Percentiles rank a stretch among this genome's conserved stretches.
Conservation (phyloP, 2,888 invertebrate genomes). For the Rhogogaster chlorosoma region DNA sequence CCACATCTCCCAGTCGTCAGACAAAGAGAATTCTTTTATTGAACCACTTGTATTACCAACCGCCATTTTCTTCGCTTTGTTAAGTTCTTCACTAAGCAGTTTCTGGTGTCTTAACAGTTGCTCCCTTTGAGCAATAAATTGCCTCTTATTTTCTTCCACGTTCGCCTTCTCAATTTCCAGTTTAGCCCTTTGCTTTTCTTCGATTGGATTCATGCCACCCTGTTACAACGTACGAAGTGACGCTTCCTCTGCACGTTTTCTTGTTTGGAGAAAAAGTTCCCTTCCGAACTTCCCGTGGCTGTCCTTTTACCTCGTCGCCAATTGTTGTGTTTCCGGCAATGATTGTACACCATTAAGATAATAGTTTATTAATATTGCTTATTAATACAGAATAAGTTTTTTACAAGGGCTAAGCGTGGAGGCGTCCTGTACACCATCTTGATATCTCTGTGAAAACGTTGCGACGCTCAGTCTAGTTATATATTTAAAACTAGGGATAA, state of each 20-base stretch:
- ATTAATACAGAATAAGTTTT: too few species aligned
- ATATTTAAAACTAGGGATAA: too few species aligned
- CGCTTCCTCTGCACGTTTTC: constrained; percentile 18
- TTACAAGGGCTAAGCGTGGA: too few species aligned
- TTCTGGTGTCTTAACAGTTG: constrained; percentile 16
- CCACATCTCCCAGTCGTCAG: constrained; percentile 51
- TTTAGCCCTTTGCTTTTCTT: constrained; percentile 19
- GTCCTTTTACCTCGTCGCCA: constrained; percentile 20
- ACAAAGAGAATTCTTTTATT: not conserved
- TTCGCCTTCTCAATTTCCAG: constrained; percentile 16
- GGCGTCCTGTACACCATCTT: too few species aligned
- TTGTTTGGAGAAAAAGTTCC: constrained; percentile 14
- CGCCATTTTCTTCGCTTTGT: constrained; percentile 24
- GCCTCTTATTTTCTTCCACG: constrained; percentile 5
- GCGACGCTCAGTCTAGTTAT: too few species aligned
- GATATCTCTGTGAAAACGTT: too few species aligned
- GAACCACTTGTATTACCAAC: constrained; percentile 8
- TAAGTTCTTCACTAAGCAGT: not conserved
- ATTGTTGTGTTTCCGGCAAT: constrained; percentile 25
- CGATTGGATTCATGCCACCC: constrained; percentile 16
- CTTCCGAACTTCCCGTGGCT: constrained; percentile 12
- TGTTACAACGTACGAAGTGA: constrained; percentile 6
- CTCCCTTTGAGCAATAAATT: constrained; percentile 10
- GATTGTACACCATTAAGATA: too few species aligned
- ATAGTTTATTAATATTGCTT: too few species aligned